Conservation (phyloP, 2,888 invertebrate genomes). For the Colletes collaris region DNA sequence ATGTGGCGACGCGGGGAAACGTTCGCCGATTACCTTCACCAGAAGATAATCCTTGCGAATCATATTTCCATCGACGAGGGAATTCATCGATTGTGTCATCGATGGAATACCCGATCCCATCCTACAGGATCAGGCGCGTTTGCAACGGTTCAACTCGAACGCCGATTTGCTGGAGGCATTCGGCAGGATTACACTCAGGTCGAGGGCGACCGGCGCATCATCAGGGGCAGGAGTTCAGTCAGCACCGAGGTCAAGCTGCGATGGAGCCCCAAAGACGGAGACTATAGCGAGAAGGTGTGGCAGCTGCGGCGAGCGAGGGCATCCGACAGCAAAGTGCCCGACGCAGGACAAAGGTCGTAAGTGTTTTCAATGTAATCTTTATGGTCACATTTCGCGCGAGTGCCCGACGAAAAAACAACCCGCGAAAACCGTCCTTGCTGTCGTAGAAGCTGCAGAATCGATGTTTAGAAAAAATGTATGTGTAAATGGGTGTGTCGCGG, state of each 20-base stretch:
- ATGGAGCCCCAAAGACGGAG: neutral
- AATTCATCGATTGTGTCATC: slow-evolving; percentile 2
- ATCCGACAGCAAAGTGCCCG: neutral
- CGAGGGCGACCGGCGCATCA: neutral
- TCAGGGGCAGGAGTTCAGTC: neutral
- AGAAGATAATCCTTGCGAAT: slow-evolving; percentile 7
- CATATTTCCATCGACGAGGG: neutral
- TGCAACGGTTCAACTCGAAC: neutral
- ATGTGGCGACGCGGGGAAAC: slow-evolving; percentile 11
- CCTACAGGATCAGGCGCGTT: neutral
- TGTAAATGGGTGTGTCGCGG: neutral
- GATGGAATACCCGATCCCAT: neutral
- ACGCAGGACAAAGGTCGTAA: slow-evolving; percentile 3
- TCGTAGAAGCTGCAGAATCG: neutral
- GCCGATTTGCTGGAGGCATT: slow-evolving; percentile 1
- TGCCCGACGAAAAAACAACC: neutral
- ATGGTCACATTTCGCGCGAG: slow-evolving; percentile 12
- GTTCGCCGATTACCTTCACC: slow-evolving; percentile 4
- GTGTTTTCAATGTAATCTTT: slow-evolving; percentile 11
- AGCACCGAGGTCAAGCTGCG: neutral
- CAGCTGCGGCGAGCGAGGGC: neutral
- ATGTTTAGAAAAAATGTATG: slow-evolving; percentile 7
- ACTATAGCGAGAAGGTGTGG: neutral
- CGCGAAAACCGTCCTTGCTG: slow-evolving; percentile 2
- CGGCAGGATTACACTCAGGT: neutral